Percentiles rank a stretch among this genome's conserved stretches.
phyloP scores from a whole-genome alignment of 2,888 invertebrate genomes.

The Athalia circularis region DNA sequence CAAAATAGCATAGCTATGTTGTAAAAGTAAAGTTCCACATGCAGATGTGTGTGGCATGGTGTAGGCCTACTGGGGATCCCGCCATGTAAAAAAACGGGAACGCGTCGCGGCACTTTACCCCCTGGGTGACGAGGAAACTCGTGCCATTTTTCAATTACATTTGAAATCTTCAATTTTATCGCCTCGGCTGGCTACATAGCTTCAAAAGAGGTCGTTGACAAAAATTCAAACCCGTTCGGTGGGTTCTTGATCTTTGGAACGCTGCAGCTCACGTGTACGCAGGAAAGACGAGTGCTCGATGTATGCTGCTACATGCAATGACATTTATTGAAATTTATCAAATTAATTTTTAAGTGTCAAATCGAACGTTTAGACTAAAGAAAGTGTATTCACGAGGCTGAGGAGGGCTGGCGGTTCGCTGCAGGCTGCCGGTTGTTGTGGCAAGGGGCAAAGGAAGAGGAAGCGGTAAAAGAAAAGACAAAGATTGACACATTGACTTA shows the following conservation, averaged over 20 bases:
- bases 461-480: conserved; percentile 27
- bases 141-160: conserved; percentile 58
- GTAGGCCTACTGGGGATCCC: conserved; percentile 74
- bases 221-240: too few species aligned
- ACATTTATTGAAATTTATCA: too few species aligned
- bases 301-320: too few species aligned
- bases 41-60: conserved; percentile 67
- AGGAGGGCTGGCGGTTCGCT: not conserved
- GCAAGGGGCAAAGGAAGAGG: conserved; percentile 1
- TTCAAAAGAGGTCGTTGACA: not conserved
- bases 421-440: not conserved
- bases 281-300: too few species aligned
- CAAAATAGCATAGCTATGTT: too few species aligned
- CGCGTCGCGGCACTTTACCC: conserved; percentile 72
- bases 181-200: not conserved
- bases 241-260: too few species aligned
- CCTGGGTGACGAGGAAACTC: conserved; percentile 73
- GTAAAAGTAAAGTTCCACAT: not conserved
- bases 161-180: conserved; percentile 15
- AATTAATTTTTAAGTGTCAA: not conserved
- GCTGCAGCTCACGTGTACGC: too few species aligned
- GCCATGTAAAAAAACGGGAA: conserved; percentile 75
- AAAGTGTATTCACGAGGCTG: not conserved
- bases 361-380: not conserved
- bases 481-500: conserved; percentile 46